These are phyloP conservation scores for Syrmaticus mikado DNA, from an alignment of 2,113 vertebrate genomes.

Conservation along the genomic window DNA sequence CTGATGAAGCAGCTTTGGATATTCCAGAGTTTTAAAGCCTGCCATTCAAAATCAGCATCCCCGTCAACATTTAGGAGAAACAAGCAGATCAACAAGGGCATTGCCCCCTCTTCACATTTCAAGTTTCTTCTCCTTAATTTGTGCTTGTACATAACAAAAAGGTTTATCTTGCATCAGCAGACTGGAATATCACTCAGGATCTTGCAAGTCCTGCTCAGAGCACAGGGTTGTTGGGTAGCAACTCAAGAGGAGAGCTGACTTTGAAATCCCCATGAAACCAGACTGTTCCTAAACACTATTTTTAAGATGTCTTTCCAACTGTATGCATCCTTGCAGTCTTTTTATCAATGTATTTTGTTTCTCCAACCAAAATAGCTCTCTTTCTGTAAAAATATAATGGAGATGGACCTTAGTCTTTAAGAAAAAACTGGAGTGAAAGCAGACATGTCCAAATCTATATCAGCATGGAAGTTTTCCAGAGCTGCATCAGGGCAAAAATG, in stretches of 20 bases:
- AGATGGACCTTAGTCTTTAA: neutral
- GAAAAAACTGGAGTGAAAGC: neutral
- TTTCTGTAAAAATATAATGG: neutral
- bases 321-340: neutral
- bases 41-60: neutral
- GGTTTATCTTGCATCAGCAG: neutral
- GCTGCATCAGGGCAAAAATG: neutral
- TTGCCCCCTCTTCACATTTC: neutral
- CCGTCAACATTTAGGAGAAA: neutral
- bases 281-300: neutral
- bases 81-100: neutral
- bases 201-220: neutral
- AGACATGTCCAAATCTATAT: neutral
- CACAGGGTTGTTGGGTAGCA: neutral
- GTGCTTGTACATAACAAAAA: neutral
- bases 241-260: neutral
- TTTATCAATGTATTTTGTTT: neutral
- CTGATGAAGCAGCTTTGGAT: neutral
- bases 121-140: neutral
- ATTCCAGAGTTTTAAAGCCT: neutral
- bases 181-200: neutral
- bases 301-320: neutral
- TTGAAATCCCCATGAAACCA: neutral
- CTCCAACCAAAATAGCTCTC: neutral
- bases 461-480: neutral